A percentile compares a stretch with the other conserved stretches of the same genome.
phyloP scores from a whole-genome alignment of 2,888 invertebrate species.

The Eristalis arbustorum region DNA sequence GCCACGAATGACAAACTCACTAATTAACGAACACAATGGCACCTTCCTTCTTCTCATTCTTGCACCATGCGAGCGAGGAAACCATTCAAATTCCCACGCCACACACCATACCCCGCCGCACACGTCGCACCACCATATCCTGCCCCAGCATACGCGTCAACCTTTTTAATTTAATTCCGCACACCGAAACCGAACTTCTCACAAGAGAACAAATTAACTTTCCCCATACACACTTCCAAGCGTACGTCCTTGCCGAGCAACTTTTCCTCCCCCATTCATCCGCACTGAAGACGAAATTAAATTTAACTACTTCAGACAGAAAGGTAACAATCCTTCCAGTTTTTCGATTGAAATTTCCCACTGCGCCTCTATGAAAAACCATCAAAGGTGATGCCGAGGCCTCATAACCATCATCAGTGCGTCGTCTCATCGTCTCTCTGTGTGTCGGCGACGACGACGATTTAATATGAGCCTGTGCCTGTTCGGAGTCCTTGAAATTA shows the following conservation, averaged over 20 bases:
- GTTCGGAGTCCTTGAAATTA: constrained; percentile 14
- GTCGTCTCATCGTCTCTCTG: neutral
- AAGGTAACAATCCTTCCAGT: neutral
- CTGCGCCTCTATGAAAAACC: constrained; percentile 50
- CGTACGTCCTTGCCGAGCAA: constrained; percentile 17
- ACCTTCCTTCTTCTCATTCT: neutral
- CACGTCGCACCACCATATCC: too few relatives aligned
- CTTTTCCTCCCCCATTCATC: neutral
- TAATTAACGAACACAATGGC: too few relatives aligned
- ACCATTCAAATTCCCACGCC: too few relatives aligned
- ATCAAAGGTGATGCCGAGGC: constrained; percentile 62
- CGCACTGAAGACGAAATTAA: constrained; percentile 50
- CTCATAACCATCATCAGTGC: constrained; percentile 39
- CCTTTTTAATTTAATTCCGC: constrained; percentile 29
- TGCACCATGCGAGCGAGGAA: neutral
- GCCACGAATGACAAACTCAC: too few relatives aligned
- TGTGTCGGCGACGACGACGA: neutral
- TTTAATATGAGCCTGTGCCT: constrained; percentile 11
- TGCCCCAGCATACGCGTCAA: neutral
- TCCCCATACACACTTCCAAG: constrained; percentile 6
- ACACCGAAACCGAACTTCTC: constrained; percentile 23
- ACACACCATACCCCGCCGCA: too few relatives aligned
- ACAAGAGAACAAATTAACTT: constrained; percentile 24
- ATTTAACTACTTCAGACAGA: constrained; percentile 54
- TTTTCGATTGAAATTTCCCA: constrained; percentile 55